Base-by-base conservation (phyloP, 2,797 vertebrate genomes). In the Notoglanidium macrostoma region DNA sequence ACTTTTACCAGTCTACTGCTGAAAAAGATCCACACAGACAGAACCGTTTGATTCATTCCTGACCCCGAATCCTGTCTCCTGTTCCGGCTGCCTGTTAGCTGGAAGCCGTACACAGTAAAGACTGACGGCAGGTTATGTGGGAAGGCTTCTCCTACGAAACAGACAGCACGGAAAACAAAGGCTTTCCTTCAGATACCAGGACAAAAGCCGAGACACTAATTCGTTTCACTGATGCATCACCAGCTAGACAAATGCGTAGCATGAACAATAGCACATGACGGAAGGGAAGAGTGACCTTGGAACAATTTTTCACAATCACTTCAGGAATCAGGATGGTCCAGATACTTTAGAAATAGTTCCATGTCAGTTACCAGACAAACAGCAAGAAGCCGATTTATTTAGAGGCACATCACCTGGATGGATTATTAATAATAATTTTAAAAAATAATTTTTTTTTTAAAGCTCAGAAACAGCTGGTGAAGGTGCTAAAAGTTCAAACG, bases 91-190 rank as follows among this genome's bases (percentile, higher is more conserved):
- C 63, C 63, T 65, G 9, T 67, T n/a, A 78, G 68, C 67, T 23
- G 89, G 83, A 88, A 88, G 83, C 35, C 8, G 15, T 51, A 44
- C 19, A 83, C 44, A 68, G 61, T 68, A 19, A 83, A 68, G 81
- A 68, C 46, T 54, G 46, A 35, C 29, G n/a, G 15, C 63, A 54
- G 59, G 88, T 90, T 90, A 89, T 85, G 88, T 82, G 84, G 54
- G 51, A 63, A 84, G 86, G 55, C 32, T 70, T 74, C 88, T 89
- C 85, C 76, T 51, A 54, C 63, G 90, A 88, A 88, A 88, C 59
- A 63, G 87, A 77, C 85, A 88, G 87, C 92, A 92, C 88, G 91
- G 67, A 85, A 88, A 85, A 88, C 65, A 63, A 83, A 73, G 73
- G 73, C 83, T 61, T 67, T 90, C 61, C n/a, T 73, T 76, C 44